Evolutionary conservation across 2,888 invertebrate species (phyloP).

Genomic region (Eristalinus sepulchralis): DNA sequence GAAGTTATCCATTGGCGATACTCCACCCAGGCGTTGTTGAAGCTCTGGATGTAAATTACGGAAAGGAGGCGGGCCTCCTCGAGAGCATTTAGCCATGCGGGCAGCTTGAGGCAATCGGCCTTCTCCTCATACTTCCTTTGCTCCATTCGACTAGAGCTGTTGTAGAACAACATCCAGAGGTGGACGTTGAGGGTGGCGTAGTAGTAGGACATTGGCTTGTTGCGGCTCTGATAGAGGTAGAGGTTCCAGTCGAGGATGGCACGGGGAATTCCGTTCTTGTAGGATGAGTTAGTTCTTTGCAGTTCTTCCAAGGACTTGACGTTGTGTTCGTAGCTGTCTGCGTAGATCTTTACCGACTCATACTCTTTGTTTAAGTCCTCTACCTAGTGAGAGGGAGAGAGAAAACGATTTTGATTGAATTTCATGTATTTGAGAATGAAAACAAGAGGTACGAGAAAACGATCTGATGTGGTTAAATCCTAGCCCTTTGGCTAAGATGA

Average conservation of each 20-base stretch:
- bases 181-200: slow-evolving; percentile 78
- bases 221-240: slow-evolving; percentile 77
- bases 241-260: slow-evolving; percentile 78
- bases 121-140: slow-evolving; percentile 75
- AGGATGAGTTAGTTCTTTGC: slow-evolving; percentile 75
- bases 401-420: background rate
- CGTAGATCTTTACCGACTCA: slow-evolving; percentile 74
- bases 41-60: slow-evolving; percentile 78
- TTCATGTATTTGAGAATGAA: no score
- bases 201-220: slow-evolving; percentile 79
- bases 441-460: no score
- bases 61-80: slow-evolving; percentile 78
- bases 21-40: slow-evolving; percentile 76
- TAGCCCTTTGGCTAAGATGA: no score
- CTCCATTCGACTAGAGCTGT: slow-evolving; percentile 76
- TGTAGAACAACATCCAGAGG: slow-evolving; percentile 78
- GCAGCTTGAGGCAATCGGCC: slow-evolving; percentile 77
- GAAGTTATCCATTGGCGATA: slow-evolving; percentile 76
- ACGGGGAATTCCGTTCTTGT: slow-evolving; percentile 74
- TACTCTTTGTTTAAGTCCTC: slow-evolving; percentile 76
- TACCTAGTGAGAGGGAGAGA: slow-evolving; percentile 47
- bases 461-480: no score
- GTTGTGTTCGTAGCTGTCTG: slow-evolving; percentile 78
- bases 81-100: slow-evolving; percentile 76
- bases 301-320: slow-evolving; percentile 75